Base-by-base conservation (phyloP, 1,140 invertebrate species). In the Drosophila virilis region DNA sequence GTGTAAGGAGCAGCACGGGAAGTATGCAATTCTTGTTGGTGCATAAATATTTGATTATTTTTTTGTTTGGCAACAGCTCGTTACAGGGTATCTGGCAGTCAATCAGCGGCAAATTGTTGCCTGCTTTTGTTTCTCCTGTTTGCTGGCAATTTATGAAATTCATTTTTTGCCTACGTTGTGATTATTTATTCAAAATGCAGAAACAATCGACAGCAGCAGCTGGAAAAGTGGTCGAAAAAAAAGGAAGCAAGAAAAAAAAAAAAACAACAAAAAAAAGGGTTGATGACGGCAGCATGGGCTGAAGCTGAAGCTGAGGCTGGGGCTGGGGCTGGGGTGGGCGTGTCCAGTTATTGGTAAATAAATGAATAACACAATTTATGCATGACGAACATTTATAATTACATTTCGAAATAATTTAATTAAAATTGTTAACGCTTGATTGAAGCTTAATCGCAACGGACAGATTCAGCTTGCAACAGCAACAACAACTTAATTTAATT, bases 321-420 rank as follows among this genome's bases (percentile, higher is more conserved):
- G 0, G 17, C 17, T 17, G 17, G 17, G 1, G 17, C 17, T 22
- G n/a, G 1, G 22, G 6, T 2, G 13, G 15, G 13, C 3, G 2
- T 33, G 8, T 17, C 12, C 62, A 52, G 52, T 60, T 35, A 67
- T 48, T 65, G 65, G 60, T 78, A 83, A 88, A 88, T 88, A 89
- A 88, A 88, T 89, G 83, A 88, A 88, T 89, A 84, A 88, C 84
- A 88, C 84, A 80, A 88, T 88, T 88, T 88, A 88, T 88, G 84
- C 83, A 88, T 88, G 80, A 74, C 84, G 74, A 75, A 89, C 84
- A 88, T 89, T 89, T 90, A 84, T 90, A 89, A 89, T 89, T 84
- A 89, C 84, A 89, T 89, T 89, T 89, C 73, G 80, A 90, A 89
- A 89, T 89, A 89, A 89, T 89, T 89, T 85, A 90, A 89, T 89